Percentiles rank a stretch among this genome's conserved stretches.
These are phyloP conservation scores for Potamarius usumacintae DNA, from an alignment of 2,113 vertebrate species.

Conservation along the genomic window DNA sequence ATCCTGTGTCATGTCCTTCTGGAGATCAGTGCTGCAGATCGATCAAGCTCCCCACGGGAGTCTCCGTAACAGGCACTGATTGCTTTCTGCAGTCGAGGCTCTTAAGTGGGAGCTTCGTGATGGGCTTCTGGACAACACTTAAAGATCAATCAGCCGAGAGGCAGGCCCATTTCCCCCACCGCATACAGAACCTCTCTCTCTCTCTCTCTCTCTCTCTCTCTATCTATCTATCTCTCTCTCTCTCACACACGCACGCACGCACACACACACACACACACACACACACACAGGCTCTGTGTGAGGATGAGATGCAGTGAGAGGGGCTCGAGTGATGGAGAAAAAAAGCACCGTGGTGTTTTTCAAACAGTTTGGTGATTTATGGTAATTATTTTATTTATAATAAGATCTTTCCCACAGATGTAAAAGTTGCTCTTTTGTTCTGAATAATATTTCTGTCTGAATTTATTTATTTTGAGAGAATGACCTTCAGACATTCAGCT, in stretches of 20 bases:
- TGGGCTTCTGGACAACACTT: constrained; percentile 80
- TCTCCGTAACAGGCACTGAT: constrained; percentile 77
- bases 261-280: constrained; percentile 71
- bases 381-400: constrained; percentile 51
- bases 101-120: constrained; percentile 74
- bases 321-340: constrained; percentile 49
- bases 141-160: constrained; percentile 77
- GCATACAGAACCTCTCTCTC: constrained; percentile 65
- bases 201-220: constrained; percentile 67
- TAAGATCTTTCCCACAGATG: constrained; percentile 17
- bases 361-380: constrained; percentile 58
- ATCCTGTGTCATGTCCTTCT: constrained; percentile 65
- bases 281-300: constrained; percentile 55
- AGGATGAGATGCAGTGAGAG: constrained; percentile 56
- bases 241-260: constrained; percentile 57
- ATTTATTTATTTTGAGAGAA: constrained; percentile 40
- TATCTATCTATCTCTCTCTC: constrained; percentile 71
- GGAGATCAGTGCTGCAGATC: constrained; percentile 72
- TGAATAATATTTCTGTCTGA: constrained; percentile 11
- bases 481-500: constrained; percentile 48
- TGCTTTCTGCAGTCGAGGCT: constrained; percentile 75
- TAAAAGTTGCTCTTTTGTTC: constrained; percentile 51
- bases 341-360: constrained; percentile 53
- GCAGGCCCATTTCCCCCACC: constrained; percentile 68
- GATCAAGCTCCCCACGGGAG: constrained; percentile 75